phyloP scores from a whole-genome alignment of 2,888 invertebrate species.

The Netelia melanura region DNA sequence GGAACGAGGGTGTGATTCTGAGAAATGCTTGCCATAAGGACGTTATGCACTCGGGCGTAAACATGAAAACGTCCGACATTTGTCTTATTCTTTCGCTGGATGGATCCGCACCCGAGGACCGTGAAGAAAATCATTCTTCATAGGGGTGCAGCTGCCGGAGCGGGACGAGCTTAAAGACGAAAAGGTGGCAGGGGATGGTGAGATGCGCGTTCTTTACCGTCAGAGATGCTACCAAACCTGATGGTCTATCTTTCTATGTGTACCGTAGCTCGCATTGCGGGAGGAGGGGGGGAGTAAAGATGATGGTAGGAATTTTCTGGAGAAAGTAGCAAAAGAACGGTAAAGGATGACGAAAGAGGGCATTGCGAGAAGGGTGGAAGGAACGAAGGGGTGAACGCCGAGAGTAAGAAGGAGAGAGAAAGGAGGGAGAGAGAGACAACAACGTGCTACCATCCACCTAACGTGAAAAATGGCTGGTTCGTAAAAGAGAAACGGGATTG shows the following conservation, averaged over 20 bases:
- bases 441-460: slow-evolving; percentile 35
- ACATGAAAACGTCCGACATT: slow-evolving; percentile 36
- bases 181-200: background rate
- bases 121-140: slow-evolving; percentile 52
- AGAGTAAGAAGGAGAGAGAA: background rate
- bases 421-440: slow-evolving; percentile 8
- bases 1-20: slow-evolving; percentile 50
- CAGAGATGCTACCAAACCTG: background rate
- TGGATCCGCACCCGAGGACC: slow-evolving; percentile 18
- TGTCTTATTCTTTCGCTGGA: slow-evolving; percentile 47
- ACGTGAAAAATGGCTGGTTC: slow-evolving; percentile 50
- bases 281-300: background rate
- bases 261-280: background rate
- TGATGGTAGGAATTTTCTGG: background rate
- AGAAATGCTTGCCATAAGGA: slow-evolving; percentile 53
- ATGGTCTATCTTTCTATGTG: background rate
- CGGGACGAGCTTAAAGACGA: background rate
- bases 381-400: background rate
- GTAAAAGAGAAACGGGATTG: slow-evolving; percentile 55
- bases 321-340: slow-evolving; percentile 5
- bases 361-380: background rate
- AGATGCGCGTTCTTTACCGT: background rate
- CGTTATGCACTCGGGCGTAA: slow-evolving; percentile 56
- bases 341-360: slow-evolving; percentile 6
- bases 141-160: background rate